These are phyloP conservation scores for Unio delphinus DNA, from an alignment of 2,888 invertebrate genomes.

Conservation along the genomic window DNA sequence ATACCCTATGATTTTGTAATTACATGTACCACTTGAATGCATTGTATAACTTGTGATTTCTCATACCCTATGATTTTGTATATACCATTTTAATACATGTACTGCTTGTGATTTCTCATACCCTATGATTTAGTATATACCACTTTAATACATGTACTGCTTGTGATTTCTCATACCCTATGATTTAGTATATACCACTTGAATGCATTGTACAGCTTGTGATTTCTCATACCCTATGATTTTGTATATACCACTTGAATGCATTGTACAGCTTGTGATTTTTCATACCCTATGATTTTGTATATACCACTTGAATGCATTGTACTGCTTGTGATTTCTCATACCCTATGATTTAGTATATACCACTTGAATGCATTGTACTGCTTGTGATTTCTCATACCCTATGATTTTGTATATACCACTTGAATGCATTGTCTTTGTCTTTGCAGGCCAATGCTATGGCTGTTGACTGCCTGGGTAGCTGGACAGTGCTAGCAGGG, in stretches of 20 bases:
- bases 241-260: too few species aligned
- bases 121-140: too few species aligned
- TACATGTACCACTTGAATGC: neutral
- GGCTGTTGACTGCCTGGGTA: conserved; percentile 90
- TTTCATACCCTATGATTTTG: neutral
- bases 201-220: neutral
- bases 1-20: too few species aligned
- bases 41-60: neutral
- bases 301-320: too few species aligned
- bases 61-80: too few species aligned
- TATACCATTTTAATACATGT: too few species aligned
- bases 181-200: too few species aligned
- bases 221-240: neutral
- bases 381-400: too few species aligned
- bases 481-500: conserved; percentile 89
- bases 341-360: too few species aligned
- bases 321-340: neutral
- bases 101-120: neutral
- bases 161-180: neutral
- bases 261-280: neutral
- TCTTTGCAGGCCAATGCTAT: conserved; percentile 86
- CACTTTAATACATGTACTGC: too few species aligned
- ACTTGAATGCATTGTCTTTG: conserved; percentile 25
- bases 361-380: conserved; percentile 1
- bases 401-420: neutral